A percentile compares a stretch with the other conserved stretches of the same genome.
Evolutionary conservation across 2,797 vertebrate genomes (phyloP).

Genomic region (Poeciliopsis gracilis): DNA sequence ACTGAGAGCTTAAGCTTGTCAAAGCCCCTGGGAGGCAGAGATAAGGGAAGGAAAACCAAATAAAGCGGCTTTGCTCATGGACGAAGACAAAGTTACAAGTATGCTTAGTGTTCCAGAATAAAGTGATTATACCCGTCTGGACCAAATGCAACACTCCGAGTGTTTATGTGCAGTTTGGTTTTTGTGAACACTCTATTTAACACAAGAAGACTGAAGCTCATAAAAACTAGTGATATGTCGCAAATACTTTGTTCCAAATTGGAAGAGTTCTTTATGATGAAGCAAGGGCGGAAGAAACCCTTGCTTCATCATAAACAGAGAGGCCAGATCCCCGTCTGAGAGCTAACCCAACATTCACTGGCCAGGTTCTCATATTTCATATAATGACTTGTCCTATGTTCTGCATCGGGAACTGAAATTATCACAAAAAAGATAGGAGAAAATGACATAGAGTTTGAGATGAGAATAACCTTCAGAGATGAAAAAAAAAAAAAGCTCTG

Average conservation of each 20-base stretch:
- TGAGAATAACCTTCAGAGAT: conserved; percentile 24
- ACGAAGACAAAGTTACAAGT: conserved; percentile 59
- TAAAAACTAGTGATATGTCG: neutral
- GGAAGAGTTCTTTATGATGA: neutral
- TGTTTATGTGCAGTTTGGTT: conserved; percentile 17
- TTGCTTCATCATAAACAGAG: neutral
- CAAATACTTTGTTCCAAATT: neutral
- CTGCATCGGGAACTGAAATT: conserved; percentile 62
- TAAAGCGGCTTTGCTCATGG: conserved; percentile 71
- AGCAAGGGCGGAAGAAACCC: neutral
- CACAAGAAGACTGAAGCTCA: neutral
- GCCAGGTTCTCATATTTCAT: conserved; percentile 57
- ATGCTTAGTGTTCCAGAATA: conserved; percentile 46
- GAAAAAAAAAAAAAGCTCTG: conserved; percentile 8
- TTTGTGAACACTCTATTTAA: conserved; percentile 1
- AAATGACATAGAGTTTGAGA: conserved; percentile 28
- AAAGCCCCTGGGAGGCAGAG: conserved; percentile 61
- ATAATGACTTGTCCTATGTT: conserved; percentile 52
- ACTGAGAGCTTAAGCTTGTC: conserved; percentile 53
- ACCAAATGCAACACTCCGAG: conserved; percentile 26
- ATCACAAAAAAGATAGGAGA: conserved; percentile 56
- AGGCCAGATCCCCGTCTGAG: conserved; percentile 31
- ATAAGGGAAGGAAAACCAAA: conserved; percentile 71
- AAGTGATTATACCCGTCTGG: conserved; percentile 56
- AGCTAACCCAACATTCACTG: conserved; percentile 43